Base-by-base conservation (phyloP, 2,888 invertebrate genomes). In the Agonopterix heracliana region DNA sequence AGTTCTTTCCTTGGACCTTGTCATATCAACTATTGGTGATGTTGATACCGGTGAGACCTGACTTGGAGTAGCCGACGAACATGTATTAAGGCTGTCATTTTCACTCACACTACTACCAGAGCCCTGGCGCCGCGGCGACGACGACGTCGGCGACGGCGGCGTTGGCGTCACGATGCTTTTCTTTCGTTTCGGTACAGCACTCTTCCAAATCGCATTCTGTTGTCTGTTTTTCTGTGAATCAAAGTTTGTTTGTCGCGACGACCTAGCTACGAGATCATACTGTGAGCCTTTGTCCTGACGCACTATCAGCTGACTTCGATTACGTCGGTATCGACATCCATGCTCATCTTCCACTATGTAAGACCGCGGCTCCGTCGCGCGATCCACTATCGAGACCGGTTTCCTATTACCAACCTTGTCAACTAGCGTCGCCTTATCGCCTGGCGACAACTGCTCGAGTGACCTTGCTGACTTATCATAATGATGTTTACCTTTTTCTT, bases 381-480 rank as follows among this genome's bases (percentile, higher is more conserved):
- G 36, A 9, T 9, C 40, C 9, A 46, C 46, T 7, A 46, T 26
- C 3, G 46, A 9, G 10, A 46, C 46, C n/a, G 13, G 34, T 38
- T 46, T 46, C 12, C 41, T 40, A n/a, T 9, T 9, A 26, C 41
- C 46, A 7, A 5, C 35, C 7, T 35, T 12, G n/a, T 8, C 1
- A 2, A 46, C 17, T 17, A 46, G 26, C 34, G 41, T 46, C 26
- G 41, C 46, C n/a, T 46, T 46, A 17, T 41, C 41, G 12, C 46
- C 46, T 4, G 46, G 38, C 8, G n/a, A 41, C 10, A 46, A 41
- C 3, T 17, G 9, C 11, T 41, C 11, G n/a, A 46, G 41, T 26
- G 13, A 8, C 10, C 11, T 13, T 4, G 12, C 41, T n/a, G 40
- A 36, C 4, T 7, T 41, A 40, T 46, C 46, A 14, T 41, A 46